Percentiles rank a stretch among this genome's conserved stretches.
phyloP scores from a whole-genome alignment of 2,113 vertebrate genomes.

The Calidris pygmaea region DNA sequence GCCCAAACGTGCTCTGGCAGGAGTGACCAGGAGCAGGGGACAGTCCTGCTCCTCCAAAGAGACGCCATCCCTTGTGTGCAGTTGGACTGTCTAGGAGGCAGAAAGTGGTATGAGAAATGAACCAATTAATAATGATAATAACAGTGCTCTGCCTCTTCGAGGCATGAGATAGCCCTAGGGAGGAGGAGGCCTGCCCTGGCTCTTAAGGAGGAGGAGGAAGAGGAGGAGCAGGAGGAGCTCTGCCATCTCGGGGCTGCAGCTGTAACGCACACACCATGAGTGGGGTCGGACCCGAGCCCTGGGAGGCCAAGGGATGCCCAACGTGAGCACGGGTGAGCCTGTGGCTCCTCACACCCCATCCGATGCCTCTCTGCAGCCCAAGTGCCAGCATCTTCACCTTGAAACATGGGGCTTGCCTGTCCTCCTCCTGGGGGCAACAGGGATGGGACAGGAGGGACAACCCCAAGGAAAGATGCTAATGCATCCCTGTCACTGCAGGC shows the following conservation, averaged over 20 bases:
- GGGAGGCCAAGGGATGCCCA: neutral
- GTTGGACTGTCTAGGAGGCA: constrained; percentile 1
- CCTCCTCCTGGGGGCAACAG: neutral
- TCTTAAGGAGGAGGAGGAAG: neutral
- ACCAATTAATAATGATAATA: constrained; percentile 35
- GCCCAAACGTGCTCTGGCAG: neutral
- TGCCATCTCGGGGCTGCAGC: neutral
- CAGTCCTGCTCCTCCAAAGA: neutral
- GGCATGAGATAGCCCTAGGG: constrained; percentile 15
- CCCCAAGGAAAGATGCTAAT: accelerated
- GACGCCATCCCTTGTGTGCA: accelerated
- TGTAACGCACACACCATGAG: accelerated
- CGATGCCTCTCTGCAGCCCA: neutral
- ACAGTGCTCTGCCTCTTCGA: neutral
- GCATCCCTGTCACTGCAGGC: accelerated
- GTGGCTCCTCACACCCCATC: accelerated
- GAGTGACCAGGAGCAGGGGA: neutral
- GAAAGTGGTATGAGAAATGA: constrained; percentile 20
- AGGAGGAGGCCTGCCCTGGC: neutral
- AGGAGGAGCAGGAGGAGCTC: neutral
- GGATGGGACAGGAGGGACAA: neutral
- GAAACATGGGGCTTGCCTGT: neutral
- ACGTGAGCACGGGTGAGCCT: accelerated
- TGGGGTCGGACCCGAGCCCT: accelerated
- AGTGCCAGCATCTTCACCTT: neutral